These are phyloP conservation scores for Oreochromis aureus DNA, from an alignment of 2,113 vertebrate genomes.

Conservation along the genomic window DNA sequence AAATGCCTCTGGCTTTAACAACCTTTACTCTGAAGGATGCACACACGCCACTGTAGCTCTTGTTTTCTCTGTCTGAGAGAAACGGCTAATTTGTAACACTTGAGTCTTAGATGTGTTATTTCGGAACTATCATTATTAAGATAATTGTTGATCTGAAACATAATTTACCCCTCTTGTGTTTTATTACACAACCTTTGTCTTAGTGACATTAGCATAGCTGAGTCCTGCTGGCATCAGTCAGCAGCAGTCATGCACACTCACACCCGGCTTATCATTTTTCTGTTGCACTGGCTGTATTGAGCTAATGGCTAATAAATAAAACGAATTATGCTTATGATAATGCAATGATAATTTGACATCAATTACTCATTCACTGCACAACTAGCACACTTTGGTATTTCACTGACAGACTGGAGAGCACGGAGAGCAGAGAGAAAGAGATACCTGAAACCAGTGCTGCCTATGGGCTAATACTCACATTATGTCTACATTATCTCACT, in stretches of 20 bases:
- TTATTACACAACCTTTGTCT: slow-evolving; percentile 21
- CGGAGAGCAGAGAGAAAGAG: not conserved
- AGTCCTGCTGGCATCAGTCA: not conserved
- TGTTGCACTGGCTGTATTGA: slow-evolving; percentile 6
- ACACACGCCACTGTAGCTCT: not conserved
- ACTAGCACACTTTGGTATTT: slow-evolving; percentile 24
- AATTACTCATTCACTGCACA: slow-evolving; percentile 42
- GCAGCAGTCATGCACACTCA: not conserved
- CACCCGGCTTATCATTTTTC: slow-evolving; percentile 15
- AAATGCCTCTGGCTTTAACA: slow-evolving; percentile 49
- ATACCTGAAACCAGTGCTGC: slow-evolving; percentile 32
- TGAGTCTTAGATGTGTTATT: slow-evolving; percentile 12
- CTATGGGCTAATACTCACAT: slow-evolving; percentile 41
- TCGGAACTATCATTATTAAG: not conserved
- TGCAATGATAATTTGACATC: slow-evolving; percentile 41
- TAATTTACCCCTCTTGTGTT: not conserved
- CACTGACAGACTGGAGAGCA: not conserved
- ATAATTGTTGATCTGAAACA: not conserved
- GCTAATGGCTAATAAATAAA: slow-evolving; percentile 61
- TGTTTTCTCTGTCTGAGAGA: not conserved
- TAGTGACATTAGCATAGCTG: slow-evolving; percentile 4
- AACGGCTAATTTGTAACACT: not conserved
- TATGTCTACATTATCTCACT: slow-evolving; percentile 54
- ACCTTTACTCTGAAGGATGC: slow-evolving; percentile 41
- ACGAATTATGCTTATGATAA: slow-evolving; percentile 55